Evolutionary conservation across 2,888 invertebrate genomes (phyloP), one percentile per base, ranked within the genome.

Genomic region (Stenodera caucasica): DNA sequence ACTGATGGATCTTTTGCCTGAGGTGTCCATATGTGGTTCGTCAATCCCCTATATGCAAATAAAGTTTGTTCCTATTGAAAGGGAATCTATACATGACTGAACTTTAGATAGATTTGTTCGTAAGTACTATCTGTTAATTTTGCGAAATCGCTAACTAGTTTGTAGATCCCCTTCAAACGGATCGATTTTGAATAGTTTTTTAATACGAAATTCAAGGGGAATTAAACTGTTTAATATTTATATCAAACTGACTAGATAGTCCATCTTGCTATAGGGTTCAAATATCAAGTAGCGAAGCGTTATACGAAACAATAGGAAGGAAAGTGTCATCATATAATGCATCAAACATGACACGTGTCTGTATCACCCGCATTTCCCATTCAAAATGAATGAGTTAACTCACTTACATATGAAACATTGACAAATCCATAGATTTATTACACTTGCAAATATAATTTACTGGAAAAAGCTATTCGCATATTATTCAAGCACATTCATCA

Each of bases 341-440:
- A 58, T 64, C 61, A 64, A 61, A 57, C 58, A 58, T 61, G 64
- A 64, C 64, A 61, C 64, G 59, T 64, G 61, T 61, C 61, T 62
- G 30, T 55, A 62, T 62, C 56, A 62, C 58, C 58, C 62, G 62
- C 58, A 62, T 62, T 57, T 58, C 53, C 58, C 53, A 62, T 58
- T 56, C 58, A 53, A 57, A 40, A 33, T 52, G 52, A 18, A 18
- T 52, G 54, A 52, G 50, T 58, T 58, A 61, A 61, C 58, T 61
- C 55, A 61, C 61, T 61, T 61, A 61, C 52, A 61, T 58, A 33
- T 54, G 55, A 61, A 58, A 61, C 58, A 61, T 58, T 61, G 61
- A 61, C 58, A 61, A 61, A 61, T 57, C 55, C 45, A 58, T 54
- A 45, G 58, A 61, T 61, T 61, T 61, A 61, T 58, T 45, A 40